Conservation (phyloP, 2,888 invertebrate genomes). For the Coenonympha glycerion region DNA sequence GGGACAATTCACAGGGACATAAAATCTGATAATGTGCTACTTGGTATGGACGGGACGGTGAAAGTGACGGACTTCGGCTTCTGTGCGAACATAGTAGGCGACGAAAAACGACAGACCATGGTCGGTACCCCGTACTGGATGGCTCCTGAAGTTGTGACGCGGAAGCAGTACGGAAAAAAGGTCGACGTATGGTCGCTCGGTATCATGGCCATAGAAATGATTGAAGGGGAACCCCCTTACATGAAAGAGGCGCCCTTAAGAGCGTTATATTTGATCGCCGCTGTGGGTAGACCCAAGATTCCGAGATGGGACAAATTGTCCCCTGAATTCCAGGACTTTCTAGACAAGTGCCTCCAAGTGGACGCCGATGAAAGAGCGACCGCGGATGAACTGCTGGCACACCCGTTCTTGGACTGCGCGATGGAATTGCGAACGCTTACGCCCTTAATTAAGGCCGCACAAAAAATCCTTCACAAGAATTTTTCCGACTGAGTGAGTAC, state of each 20-base stretch:
- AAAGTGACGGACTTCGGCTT: slow-evolving; percentile 98
- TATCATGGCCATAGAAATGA: slow-evolving; percentile 97
- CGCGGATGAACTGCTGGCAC: slow-evolving; percentile 84
- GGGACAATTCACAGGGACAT: slow-evolving; percentile 97
- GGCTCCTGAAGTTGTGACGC: slow-evolving; percentile 95
- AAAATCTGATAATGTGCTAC: slow-evolving; percentile 96
- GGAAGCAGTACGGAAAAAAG: slow-evolving; percentile 95
- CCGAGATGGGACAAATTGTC: slow-evolving; percentile 88
- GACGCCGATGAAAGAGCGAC: slow-evolving; percentile 86
- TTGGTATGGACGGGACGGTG: slow-evolving; percentile 93
- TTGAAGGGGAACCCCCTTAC: slow-evolving; percentile 98
- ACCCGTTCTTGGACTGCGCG: slow-evolving; percentile 86
- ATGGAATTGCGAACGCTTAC: slow-evolving; percentile 88
- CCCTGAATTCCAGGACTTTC: slow-evolving; percentile 84
- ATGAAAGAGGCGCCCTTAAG: slow-evolving; percentile 94
- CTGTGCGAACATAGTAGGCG: slow-evolving; percentile 96
- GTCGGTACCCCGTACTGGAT: slow-evolving; percentile 99
- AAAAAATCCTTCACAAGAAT: slow-evolving; percentile 84
- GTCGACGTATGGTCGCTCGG: slow-evolving; percentile 96
- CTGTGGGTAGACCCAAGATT: slow-evolving; percentile 94
- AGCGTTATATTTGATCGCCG: slow-evolving; percentile 95
- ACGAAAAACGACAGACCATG: slow-evolving; percentile 97
- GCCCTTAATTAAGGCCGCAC: slow-evolving; percentile 94
- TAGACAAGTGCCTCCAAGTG: slow-evolving; percentile 91
- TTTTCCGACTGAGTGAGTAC: slow-evolving; percentile 49